A percentile compares a stretch with the other conserved stretches of the same genome.
These are phyloP conservation scores for Atta cephalotes DNA, from an alignment of 1,140 invertebrate species.

Conservation along the genomic window DNA sequence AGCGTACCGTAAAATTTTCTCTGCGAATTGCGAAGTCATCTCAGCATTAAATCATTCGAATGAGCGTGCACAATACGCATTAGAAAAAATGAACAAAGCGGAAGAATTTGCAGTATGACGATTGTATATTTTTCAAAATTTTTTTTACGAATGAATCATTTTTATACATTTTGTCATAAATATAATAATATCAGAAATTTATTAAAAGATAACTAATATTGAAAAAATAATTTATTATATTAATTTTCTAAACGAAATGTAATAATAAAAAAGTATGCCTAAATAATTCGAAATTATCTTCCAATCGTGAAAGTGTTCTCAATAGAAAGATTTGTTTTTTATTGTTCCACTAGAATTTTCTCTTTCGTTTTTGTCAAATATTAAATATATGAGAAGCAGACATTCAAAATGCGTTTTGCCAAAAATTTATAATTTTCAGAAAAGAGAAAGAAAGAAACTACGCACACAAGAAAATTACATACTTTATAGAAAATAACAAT, in stretches of 20 bases:
- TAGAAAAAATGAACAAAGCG: not conserved
- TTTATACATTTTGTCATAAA: not conserved
- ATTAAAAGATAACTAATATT: not conserved
- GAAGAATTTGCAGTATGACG: not conserved
- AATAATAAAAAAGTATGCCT: not conserved
- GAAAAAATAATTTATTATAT: not conserved
- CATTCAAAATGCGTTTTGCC: no score
- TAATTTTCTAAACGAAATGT: not conserved
- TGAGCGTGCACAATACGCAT: not conserved
- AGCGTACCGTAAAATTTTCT: conserved; percentile 4
- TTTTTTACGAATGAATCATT: not conserved
- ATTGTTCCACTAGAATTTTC: no score
- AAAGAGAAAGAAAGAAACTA: no score
- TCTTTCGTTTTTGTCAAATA: no score
- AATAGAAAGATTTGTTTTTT: no score
- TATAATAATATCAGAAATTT: not conserved
- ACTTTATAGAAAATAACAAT: no score
- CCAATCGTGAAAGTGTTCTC: not conserved
- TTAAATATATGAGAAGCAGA: no score
- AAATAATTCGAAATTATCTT: not conserved
- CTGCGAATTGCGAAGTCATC: conserved; percentile 27
- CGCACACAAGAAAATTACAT: no score
- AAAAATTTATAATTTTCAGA: no score
- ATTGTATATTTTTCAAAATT: not conserved
- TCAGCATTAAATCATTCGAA: conserved; percentile 29